Evolutionary conservation across 92 coral and sea anemone species (phyloP).

Genomic region (Umimayanthus kanabou): DNA sequence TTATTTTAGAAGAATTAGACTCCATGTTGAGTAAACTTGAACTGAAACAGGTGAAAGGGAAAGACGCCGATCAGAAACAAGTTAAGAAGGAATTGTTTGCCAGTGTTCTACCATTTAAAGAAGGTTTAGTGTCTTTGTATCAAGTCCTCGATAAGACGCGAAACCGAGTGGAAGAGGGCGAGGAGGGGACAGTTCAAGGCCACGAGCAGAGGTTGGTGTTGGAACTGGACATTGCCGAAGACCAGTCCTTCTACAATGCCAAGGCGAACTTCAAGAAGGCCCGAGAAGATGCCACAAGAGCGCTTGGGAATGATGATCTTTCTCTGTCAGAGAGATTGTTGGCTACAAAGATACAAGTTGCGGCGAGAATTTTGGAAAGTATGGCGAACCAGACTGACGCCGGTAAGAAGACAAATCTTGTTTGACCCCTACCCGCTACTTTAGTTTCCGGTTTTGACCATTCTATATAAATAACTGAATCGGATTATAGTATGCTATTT

Average conservation of each 20-base stretch:
- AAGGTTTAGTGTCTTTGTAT: conserved; percentile 35
- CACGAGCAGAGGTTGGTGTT: conserved; percentile 24
- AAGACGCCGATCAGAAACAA: conserved; percentile 30
- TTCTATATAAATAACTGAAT: background rate
- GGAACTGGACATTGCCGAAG: conserved; percentile 40
- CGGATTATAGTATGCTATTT: background rate
- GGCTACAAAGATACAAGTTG: conserved; percentile 40
- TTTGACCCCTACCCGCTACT: background rate
- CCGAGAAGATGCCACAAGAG: conserved; percentile 34
- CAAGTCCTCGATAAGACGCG: conserved; percentile 41
- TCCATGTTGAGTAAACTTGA: conserved; percentile 27
- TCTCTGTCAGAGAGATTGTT: conserved; percentile 27
- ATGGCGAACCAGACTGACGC: conserved; percentile 44
- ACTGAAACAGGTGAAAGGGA: conserved; percentile 21
- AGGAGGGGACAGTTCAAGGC: background rate
- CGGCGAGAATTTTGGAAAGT: conserved; percentile 30
- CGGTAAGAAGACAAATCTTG: background rate
- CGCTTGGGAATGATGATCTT: conserved; percentile 24
- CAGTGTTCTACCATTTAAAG: conserved; percentile 27
- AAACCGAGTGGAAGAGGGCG: conserved; percentile 1
- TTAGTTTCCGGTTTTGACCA: background rate
- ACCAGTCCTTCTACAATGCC: conserved; percentile 33
- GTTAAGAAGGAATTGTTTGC: conserved; percentile 33
- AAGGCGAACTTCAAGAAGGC: conserved; percentile 36
- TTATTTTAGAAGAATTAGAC: conserved; percentile 33